Conservation (phyloP, 1,140 invertebrate genomes). For the Phymorhynchus buccinoides region DNA sequence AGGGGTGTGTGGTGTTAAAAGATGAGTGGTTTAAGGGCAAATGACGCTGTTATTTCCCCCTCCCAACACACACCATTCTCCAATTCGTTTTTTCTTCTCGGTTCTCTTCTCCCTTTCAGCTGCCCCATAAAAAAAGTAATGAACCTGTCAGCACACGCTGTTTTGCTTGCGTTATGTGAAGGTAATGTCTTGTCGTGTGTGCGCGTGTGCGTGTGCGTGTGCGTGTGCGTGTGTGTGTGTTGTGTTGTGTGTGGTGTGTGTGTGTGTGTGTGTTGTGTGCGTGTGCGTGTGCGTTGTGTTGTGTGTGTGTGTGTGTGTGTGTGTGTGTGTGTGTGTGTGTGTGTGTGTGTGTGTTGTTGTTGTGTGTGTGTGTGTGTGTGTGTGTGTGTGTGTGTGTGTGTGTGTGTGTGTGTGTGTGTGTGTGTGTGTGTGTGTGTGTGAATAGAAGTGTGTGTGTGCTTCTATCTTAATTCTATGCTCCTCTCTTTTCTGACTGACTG, state of each 20-base stretch:
- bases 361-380: no score
- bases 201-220: not conserved
- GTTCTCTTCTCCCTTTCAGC: not conserved
- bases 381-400: constrained; percentile 24
- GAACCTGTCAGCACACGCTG: not conserved
- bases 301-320: not conserved
- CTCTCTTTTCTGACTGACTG: no score
- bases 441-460: no score
- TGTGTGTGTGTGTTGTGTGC: no score
- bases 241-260: no score
- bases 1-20: no score
- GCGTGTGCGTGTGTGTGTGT: no score
- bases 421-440: not conserved
- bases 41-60: not conserved
- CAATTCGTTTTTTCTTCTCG: not conserved
- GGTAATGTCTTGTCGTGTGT: no score
- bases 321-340: constrained; percentile 21
- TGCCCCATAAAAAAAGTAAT: not conserved
- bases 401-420: constrained; percentile 8
- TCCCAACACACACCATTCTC: no score
- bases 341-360: no score
- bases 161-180: no score
- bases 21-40: not conserved
- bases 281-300: no score
- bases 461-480: not conserved